Conservation (phyloP, 2,797 vertebrate genomes). For the Sebastiscus tertius region DNA sequence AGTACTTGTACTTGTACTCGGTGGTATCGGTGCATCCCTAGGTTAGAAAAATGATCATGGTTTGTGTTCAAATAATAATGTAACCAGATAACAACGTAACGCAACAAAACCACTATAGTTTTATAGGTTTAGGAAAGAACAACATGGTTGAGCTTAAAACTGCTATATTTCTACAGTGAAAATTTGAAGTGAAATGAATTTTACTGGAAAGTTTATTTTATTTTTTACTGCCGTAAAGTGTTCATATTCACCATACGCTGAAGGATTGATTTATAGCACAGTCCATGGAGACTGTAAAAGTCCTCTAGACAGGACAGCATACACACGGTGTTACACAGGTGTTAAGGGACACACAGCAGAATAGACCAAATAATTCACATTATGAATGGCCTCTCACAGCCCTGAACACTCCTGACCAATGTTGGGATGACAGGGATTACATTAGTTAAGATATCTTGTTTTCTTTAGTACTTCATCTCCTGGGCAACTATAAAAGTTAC, state of each 20-base stretch:
- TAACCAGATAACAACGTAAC: too few species aligned
- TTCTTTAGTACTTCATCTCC: not conserved
- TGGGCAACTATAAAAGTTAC: not conserved
- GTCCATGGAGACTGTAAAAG: not conserved
- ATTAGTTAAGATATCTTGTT: not conserved
- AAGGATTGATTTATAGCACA: not conserved
- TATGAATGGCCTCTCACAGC: not conserved
- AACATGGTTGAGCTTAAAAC: too few species aligned
- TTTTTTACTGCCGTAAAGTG: not conserved
- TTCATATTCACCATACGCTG: not conserved
- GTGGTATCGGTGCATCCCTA: too few species aligned
- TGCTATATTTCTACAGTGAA: too few species aligned
- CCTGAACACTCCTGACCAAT: not conserved
- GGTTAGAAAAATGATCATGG: too few species aligned
- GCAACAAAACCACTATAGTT: too few species aligned
- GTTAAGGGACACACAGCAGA: slow-evolving; percentile 9
- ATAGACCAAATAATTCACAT: not conserved
- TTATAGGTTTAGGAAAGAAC: too few species aligned
- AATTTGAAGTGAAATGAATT: not conserved
- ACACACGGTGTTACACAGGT: not conserved
- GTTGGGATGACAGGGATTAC: not conserved
- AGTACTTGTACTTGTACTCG: too few species aligned
- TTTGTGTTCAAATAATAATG: too few species aligned
- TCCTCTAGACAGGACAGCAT: slow-evolving; percentile 6
- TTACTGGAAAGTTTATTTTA: not conserved